Evolutionary conservation across 1,140 invertebrate species (phyloP), one percentile per base, ranked within the genome.

Genomic region (Neodiprion lecontei): DNA sequence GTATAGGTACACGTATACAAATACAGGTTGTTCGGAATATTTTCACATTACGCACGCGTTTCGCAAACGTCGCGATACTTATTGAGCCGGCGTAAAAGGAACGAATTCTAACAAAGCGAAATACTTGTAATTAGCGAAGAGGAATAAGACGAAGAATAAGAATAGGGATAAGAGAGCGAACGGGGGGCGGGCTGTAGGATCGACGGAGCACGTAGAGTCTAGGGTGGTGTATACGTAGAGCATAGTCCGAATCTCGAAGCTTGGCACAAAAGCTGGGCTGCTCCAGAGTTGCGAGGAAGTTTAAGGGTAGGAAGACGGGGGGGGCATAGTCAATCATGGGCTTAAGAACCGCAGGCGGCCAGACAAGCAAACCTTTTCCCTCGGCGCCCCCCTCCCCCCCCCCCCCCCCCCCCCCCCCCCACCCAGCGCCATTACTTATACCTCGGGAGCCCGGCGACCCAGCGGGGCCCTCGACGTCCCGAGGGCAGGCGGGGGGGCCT

Each of bases 341-440:
- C 53, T 61, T 61, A 61, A 61, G 53, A 61, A 61, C 53, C 53
- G 53, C 53, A 61, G 53, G 53, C 53, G n/a, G 53, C 53, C 53
- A 61, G 53, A 61, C 53, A 61, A 61, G 53, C 53, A 61, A 61
- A 61, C 53, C 53, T 61, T 61, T 61, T 17, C 53, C 53, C 53
- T 61, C 53, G 11, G 11, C 53, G 11, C 53, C 53, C 53, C 53
- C 53, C 53, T 1, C n/a, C n/a, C 53, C 9, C 53, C 53, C n/a
- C 53, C n/a, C 53, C 53, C 53, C 8, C n/a, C n/a, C 53, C 4
- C 53, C n/a, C 53, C 11, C 9, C 53, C 9, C 53, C 50, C 0
- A 21, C 17, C 17, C 11, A 61, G 53, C 8, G 9, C 53, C 53
- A 61, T 61, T 61, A 61, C 53, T 61, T 61, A 61, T 61, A 61